These are phyloP conservation scores for Agelas oroides DNA, from an alignment of 37 sponge, comb jelly and placozoan genomes.

Conservation along the genomic window DNA sequence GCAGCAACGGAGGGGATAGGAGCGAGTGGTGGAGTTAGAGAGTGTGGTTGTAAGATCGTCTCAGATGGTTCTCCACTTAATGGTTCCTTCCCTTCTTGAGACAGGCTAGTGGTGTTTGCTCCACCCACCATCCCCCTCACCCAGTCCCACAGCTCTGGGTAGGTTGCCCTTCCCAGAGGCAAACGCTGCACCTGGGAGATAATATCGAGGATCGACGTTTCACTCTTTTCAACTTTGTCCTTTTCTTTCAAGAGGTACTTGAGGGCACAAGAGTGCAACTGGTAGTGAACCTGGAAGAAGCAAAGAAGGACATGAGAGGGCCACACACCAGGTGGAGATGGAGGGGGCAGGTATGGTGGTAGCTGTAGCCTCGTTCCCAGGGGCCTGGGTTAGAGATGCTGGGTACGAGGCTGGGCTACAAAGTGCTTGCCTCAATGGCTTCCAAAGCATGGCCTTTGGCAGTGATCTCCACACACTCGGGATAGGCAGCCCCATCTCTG, in stretches of 20 bases:
- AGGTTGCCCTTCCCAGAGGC: slow-evolving; percentile 14
- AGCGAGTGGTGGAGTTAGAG: too few species aligned
- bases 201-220: slow-evolving; percentile 4
- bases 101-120: neutral
- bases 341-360: too few species aligned
- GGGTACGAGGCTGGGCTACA: too few species aligned
- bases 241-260: slow-evolving; percentile 22
- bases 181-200: neutral
- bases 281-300: slow-evolving; percentile 58
- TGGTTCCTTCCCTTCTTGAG: too few species aligned
- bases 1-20: too few species aligned
- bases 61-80: too few species aligned
- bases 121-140: neutral
- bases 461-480: slow-evolving; percentile 37
- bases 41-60: too few species aligned
- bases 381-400: too few species aligned
- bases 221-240: neutral
- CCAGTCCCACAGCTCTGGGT: slow-evolving; percentile 43
- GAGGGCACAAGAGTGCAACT: slow-evolving; percentile 45
- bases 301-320: neutral
- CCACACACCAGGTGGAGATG: too few species aligned
- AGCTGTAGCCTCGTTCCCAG: too few species aligned
- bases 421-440: slow-evolving; percentile 69
- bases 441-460: slow-evolving; percentile 53
- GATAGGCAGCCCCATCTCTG: slow-evolving; percentile 57